phyloP scores from a whole-genome alignment of 2,888 invertebrate genomes.

The Amaurobius ferox region DNA sequence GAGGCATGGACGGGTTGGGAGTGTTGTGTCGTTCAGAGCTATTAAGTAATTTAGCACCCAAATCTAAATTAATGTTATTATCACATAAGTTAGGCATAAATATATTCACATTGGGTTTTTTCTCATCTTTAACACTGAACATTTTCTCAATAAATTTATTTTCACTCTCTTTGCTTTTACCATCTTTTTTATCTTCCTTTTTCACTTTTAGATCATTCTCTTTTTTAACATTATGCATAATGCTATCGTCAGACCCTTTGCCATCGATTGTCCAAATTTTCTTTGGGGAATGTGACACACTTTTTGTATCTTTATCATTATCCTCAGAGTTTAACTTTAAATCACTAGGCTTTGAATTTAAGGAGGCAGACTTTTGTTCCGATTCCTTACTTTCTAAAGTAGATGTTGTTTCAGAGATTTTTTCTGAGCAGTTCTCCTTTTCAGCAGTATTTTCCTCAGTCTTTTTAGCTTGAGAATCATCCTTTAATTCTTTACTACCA shows the following conservation, averaged over 20 bases:
- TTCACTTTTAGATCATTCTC: constrained; percentile 69
- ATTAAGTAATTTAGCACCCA: constrained; percentile 54
- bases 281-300: background rate
- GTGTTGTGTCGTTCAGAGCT: constrained; percentile 47
- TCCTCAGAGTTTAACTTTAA: constrained; percentile 5
- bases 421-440: background rate
- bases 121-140: constrained; percentile 51
- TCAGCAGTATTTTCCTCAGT: constrained; percentile 16
- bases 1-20: constrained; percentile 66
- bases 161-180: constrained; percentile 74
- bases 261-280: constrained; percentile 37
- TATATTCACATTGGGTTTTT: constrained; percentile 68
- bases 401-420: constrained; percentile 12
- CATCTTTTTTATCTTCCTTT: constrained; percentile 76
- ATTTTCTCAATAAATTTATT: constrained; percentile 71
- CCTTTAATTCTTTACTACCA: constrained; percentile 14
- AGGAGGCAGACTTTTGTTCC: constrained; percentile 23
- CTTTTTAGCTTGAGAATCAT: constrained; percentile 72
- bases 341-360: background rate
- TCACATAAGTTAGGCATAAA: constrained; percentile 71
- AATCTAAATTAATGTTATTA: constrained; percentile 63
- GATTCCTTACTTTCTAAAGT: constrained; percentile 74
- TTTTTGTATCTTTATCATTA: constrained; percentile 51
- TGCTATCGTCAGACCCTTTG: background rate
- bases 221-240: constrained; percentile 27